Evolutionary conservation across 2,113 vertebrate genomes (phyloP).

Genomic region (Strix aluco): DNA sequence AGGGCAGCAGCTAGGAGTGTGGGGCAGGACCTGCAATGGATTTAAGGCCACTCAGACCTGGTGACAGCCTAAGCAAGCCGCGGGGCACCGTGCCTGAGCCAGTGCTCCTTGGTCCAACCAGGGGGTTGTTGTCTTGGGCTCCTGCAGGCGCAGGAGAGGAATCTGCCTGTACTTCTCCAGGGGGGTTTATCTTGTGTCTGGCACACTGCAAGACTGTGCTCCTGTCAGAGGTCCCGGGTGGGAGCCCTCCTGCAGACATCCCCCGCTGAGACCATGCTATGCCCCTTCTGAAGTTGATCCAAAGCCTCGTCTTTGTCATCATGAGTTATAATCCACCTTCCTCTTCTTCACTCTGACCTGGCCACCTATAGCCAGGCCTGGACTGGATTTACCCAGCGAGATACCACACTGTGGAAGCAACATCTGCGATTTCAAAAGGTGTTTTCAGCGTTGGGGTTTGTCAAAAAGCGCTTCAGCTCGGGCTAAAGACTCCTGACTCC

Average conservation of each 20-base stretch:
- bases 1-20: not conserved
- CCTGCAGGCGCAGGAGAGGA: not conserved
- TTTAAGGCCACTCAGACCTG: not conserved
- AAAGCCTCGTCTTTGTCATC: not conserved
- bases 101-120: not conserved
- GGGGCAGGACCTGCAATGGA: not conserved
- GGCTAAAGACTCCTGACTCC: not conserved
- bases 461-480: not conserved
- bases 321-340: not conserved
- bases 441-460: not conserved
- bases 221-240: not conserved
- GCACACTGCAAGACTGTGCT: not conserved
- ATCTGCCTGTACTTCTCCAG: not conserved
- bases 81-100: not conserved
- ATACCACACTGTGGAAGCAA: not conserved
- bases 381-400: not conserved
- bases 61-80: not conserved
- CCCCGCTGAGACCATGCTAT: not conserved
- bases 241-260: not conserved
- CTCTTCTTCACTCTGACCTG: not conserved
- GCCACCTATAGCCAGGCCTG: not conserved
- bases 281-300: not conserved
- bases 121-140: not conserved
- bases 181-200: accelerated
- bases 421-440: not conserved